Evolutionary conservation across 2,888 invertebrate genomes (phyloP).

Genomic region (Tiphia femorata): DNA sequence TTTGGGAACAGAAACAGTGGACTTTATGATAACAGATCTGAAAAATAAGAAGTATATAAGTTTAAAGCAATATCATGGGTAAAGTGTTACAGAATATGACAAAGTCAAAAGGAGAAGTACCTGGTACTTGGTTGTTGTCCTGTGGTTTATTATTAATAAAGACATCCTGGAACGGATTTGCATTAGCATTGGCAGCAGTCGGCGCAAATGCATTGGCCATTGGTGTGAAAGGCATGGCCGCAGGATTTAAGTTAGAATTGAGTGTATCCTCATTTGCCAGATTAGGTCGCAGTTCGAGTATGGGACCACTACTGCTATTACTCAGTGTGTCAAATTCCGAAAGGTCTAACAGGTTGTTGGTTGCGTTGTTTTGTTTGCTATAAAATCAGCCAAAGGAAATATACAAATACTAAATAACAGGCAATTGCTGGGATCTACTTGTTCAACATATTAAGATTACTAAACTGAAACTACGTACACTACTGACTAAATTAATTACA

Average conservation of each 20-base stretch:
- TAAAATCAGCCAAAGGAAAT: constrained; percentile 62
- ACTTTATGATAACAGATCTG: constrained; percentile 67
- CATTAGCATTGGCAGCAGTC: constrained; percentile 60
- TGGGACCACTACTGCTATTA: constrained; percentile 66
- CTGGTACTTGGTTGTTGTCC: constrained; percentile 66
- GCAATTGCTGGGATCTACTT: constrained; percentile 35
- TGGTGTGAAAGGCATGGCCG: constrained; percentile 64
- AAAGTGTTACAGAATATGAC: constrained; percentile 10
- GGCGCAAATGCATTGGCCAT: constrained; percentile 60
- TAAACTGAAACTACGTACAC: constrained; percentile 34
- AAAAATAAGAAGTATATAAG: constrained; percentile 36
- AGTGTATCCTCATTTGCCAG: constrained; percentile 64
- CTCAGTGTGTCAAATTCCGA: constrained; percentile 68
- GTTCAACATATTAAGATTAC: no score
- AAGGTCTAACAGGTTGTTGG: constrained; percentile 71
- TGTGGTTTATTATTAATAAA: constrained; percentile 64
- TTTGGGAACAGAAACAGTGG: constrained; percentile 49
- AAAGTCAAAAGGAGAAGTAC: no score
- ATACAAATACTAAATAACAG: constrained; percentile 52
- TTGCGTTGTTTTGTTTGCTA: constrained; percentile 71
- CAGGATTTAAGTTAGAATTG: constrained; percentile 66
- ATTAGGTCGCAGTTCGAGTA: constrained; percentile 63
- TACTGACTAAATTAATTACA: constrained; percentile 20
- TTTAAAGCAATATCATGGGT: no score
- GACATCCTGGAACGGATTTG: constrained; percentile 65